Evolutionary conservation across 2,888 invertebrate species (phyloP).

Genomic region (Didymodactylos carnosus): DNA sequence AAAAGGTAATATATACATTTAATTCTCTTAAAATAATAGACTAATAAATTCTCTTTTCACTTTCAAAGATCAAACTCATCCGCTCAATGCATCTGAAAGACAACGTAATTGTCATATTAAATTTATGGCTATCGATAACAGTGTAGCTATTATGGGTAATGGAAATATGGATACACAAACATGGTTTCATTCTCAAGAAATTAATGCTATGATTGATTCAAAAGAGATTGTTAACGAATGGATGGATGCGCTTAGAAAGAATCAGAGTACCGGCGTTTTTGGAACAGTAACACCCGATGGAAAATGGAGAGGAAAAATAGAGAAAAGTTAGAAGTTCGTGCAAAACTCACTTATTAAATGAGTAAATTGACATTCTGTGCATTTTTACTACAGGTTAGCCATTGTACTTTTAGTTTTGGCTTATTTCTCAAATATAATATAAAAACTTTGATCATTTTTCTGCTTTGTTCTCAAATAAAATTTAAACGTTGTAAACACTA

Average conservation of each 20-base stretch:
- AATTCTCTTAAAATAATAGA: no score
- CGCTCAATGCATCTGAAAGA: neutral
- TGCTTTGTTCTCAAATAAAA: no score
- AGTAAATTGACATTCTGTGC: no score
- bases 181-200: neutral
- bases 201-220: neutral
- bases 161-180: neutral
- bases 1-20: neutral
- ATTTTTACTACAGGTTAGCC: no score
- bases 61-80: neutral
- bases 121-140: neutral
- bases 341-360: no score
- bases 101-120: neutral
- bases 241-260: neutral
- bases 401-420: no score
- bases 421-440: no score
- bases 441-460: no score
- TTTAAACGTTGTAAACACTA: no score
- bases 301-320: neutral
- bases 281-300: neutral
- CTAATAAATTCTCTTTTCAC: neutral
- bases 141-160: neutral
- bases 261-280: neutral
- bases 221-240: neutral
- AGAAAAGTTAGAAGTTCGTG: no score